Conservation (phyloP, 2,797 vertebrate species). For the Chloroceryle inda region DNA sequence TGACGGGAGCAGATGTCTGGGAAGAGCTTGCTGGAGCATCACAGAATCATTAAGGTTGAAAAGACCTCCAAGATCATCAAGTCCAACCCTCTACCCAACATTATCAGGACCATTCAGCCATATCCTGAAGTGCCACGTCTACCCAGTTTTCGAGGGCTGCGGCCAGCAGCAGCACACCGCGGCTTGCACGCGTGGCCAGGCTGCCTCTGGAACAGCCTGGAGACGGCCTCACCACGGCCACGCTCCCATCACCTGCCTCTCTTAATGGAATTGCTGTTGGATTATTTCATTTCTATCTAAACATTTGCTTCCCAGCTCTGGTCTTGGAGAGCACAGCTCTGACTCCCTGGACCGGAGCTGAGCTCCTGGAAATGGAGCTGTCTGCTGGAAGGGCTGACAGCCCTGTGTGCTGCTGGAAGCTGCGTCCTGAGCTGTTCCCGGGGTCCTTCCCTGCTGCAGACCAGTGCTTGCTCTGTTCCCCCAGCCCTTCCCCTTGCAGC, state of each 20-base stretch:
- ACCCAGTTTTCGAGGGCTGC: neutral
- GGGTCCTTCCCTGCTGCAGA: neutral
- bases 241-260: neutral
- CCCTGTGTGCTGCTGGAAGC: neutral
- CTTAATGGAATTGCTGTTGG: neutral
- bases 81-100: too few species aligned
- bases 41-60: neutral
- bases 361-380: neutral
- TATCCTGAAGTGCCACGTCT: too few species aligned
- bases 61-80: too few species aligned
- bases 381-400: neutral
- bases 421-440: neutral
- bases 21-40: neutral
- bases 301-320: slow-evolving; percentile 14
- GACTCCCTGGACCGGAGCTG: neutral
- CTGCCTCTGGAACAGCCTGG: neutral
- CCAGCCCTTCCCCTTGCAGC: neutral
- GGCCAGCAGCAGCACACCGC: fast-evolving
- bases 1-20: neutral
- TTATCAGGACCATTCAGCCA: too few species aligned
- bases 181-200: fast-evolving
- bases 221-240: neutral
- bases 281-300: slow-evolving; percentile 36
- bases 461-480: neutral
- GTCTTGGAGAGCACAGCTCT: neutral